These are phyloP conservation scores for Torymus tubicola DNA, from an alignment of 2,888 invertebrate species.

Conservation along the genomic window DNA sequence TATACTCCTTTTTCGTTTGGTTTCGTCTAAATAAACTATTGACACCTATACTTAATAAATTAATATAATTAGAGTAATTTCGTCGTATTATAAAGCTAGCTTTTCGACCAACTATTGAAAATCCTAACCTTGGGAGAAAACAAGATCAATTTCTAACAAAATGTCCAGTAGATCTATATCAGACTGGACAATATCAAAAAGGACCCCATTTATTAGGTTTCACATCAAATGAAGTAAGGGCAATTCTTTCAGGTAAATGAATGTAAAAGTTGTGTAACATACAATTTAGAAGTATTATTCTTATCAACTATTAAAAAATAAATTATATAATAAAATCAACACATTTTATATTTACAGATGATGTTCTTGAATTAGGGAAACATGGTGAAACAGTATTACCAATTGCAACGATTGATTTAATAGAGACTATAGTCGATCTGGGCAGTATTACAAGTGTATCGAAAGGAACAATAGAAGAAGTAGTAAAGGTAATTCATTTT, in stretches of 20 bases:
- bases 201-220: conserved; percentile 78
- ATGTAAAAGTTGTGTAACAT: too few species aligned
- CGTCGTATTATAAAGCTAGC: conserved; percentile 2
- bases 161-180: conserved; percentile 74
- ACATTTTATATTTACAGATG: too few species aligned
- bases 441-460: not conserved
- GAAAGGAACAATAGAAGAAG: not conserved
- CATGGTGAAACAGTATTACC: too few species aligned
- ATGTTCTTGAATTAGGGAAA: too few species aligned
- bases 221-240: conserved; percentile 64
- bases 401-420: too few species aligned
- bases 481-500: conserved; percentile 14
- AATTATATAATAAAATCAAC: too few species aligned
- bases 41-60: too few species aligned
- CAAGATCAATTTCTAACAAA: conserved; percentile 77
- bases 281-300: too few species aligned
- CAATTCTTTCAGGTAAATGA: not conserved
- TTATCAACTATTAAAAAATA: too few species aligned
- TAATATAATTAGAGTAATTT: too few species aligned
- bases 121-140: conserved; percentile 71
- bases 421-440: not conserved
- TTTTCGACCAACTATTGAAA: conserved; percentile 78
- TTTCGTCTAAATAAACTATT: too few species aligned
- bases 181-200: conserved; percentile 76
- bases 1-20: too few species aligned